Evolutionary conservation across 2,888 invertebrate genomes (phyloP), one percentile per base, ranked within the genome.

Genomic region (Boloria euphrosyne): DNA sequence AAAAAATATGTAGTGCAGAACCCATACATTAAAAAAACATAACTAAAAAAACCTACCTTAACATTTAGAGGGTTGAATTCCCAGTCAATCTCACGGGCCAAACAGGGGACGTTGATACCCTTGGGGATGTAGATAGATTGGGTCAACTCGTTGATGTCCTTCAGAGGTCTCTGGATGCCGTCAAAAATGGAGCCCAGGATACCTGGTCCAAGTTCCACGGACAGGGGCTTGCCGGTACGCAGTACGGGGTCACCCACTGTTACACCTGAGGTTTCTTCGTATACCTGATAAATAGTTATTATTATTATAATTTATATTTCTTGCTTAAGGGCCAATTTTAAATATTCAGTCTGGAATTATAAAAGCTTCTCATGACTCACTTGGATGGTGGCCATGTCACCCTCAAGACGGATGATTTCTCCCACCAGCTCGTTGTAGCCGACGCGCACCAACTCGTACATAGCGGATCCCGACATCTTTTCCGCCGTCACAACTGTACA

Each of bases 111-210:
- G 88, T 99, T 99, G 59, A 99, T 95, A 88, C 99, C 99, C 93
- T 99, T 99, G 53, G 99, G 99, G 90, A 99, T 99, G 94, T 99
- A 99, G 92, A 99, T 99, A 83, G 98, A 98, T 83, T 95, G 94
- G 1, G 98, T 98, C 72, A 98, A 89, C 83, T 98, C 98, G 83
- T 96, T 94, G 87, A 99, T 99, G 91, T 98, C 99, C 89, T 97
- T 98, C 80, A 99, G 89, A 0, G 99, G 99, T 82, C 99, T 96
- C 92, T 99, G 99, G 90, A 99, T 99, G 93, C 99, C 99, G 93
- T 99, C 99, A 93, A 99, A 99, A 93, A 99, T 99, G 86, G 98
- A 98, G 74, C 98, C 98, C 94, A 99, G 96, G 89, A 99, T 99
- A 82, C 99, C 99, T 60, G 99, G 99, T 7, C 99, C 99, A 66